Conservation (phyloP, 2,888 invertebrate species). For the Torymus aiolomorphi region DNA sequence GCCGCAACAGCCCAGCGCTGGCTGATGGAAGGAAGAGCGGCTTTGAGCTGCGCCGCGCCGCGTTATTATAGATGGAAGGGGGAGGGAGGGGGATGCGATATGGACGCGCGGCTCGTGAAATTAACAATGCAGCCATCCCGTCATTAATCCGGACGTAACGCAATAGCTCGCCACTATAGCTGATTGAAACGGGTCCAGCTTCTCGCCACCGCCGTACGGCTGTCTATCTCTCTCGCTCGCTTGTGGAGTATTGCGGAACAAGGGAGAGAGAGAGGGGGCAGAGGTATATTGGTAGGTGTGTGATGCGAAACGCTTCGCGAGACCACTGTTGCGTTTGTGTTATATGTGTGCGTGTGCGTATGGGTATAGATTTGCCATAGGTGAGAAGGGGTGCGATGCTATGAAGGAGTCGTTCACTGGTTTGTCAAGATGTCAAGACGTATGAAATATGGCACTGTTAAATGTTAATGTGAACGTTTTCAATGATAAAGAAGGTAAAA, state of each 20-base stretch:
- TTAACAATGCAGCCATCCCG: constrained; percentile 64
- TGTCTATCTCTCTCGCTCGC: neutral
- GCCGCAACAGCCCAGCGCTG: no score
- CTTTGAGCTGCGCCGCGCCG: neutral
- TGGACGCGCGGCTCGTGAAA: constrained; percentile 51
- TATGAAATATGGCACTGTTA: no score
- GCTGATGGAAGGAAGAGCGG: constrained; percentile 30
- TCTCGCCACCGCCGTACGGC: neutral
- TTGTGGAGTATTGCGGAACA: neutral
- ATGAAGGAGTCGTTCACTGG: no score
- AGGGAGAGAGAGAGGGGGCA: neutral
- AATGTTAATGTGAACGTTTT: no score
- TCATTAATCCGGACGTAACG: constrained; percentile 64
- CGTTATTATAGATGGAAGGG: constrained; percentile 18
- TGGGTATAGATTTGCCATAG: no score
- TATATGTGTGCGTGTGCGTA: no score
- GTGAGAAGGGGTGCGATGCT: no score
- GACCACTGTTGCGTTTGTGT: no score
- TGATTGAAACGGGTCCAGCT: constrained; percentile 38
- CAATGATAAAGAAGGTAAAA: no score
- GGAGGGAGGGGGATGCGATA: neutral
- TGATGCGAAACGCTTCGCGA: no score
- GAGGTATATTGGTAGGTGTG: no score
- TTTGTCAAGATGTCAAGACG: no score
- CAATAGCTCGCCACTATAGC: constrained; percentile 34